phyloP scores from a whole-genome alignment of 2,888 invertebrate species.

The Parnassius mnemosyne region DNA sequence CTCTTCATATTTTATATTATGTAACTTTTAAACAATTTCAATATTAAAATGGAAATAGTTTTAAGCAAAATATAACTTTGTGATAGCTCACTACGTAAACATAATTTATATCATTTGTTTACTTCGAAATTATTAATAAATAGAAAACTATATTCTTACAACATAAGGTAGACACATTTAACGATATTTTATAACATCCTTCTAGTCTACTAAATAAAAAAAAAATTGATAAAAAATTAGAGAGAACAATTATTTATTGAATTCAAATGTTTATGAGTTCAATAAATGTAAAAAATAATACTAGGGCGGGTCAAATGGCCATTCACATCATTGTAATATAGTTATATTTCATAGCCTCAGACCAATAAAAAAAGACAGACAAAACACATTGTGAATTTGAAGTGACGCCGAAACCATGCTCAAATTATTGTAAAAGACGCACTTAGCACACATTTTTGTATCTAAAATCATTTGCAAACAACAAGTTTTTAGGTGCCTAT shows the following conservation, averaged over 20 bases:
- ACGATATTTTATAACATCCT: slow-evolving; percentile 15
- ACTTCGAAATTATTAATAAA: slow-evolving; percentile 14
- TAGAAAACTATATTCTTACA: slow-evolving; percentile 18
- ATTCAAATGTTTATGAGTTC: neutral
- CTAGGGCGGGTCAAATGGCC: neutral
- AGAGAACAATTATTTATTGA: slow-evolving; percentile 7
- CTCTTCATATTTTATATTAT: no score
- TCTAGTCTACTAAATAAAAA: slow-evolving; percentile 15
- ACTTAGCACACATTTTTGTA: no score
- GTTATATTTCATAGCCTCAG: neutral
- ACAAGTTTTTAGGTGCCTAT: no score
- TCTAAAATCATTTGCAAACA: no score
- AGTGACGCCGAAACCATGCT: no score
- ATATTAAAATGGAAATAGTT: neutral
- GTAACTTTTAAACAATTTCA: no score
- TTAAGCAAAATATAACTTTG: slow-evolving; percentile 4
- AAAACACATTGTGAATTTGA: no score
- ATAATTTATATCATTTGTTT: neutral
- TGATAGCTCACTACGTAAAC: slow-evolving; percentile 7
- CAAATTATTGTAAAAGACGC: no score
- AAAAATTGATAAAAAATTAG: neutral
- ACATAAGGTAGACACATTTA: slow-evolving; percentile 9
- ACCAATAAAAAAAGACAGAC: no score
- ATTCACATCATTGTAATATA: neutral
- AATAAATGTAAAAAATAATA: slow-evolving; percentile 2